Conservation (phyloP, 2,888 invertebrate genomes). For the Drosophila borborema region DNA sequence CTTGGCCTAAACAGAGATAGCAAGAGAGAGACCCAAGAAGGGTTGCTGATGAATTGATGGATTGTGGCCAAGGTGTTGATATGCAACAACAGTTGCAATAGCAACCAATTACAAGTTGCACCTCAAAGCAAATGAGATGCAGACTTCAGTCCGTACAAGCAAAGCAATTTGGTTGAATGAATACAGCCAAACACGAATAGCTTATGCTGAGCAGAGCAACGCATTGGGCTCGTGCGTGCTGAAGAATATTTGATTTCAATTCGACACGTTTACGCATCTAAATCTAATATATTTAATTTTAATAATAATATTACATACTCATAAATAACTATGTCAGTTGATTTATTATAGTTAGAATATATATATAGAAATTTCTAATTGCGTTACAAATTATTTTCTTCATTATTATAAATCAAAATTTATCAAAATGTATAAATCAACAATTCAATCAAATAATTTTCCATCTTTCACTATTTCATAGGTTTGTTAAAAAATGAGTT, state of each 20-base stretch:
- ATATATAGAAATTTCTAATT: too few relatives aligned
- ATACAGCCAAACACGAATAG: neutral
- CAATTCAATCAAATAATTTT: too few relatives aligned
- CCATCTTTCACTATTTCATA: too few relatives aligned
- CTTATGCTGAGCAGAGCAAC: neutral
- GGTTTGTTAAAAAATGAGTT: too few relatives aligned
- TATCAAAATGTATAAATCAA: too few relatives aligned
- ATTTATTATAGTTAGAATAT: too few relatives aligned
- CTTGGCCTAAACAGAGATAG: conserved; percentile 6
- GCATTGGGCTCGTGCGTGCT: conserved; percentile 1
- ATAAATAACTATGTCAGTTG: neutral
- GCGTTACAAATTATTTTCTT: too few relatives aligned
- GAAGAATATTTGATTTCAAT: neutral
- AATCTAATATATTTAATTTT: neutral
- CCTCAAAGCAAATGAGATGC: conserved; percentile 6
- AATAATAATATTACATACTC: neutral
- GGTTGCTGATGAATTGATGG: conserved; percentile 44
- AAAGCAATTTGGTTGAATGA: neutral
- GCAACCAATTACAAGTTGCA: conserved; percentile 40
- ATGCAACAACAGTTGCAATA: conserved; percentile 48
- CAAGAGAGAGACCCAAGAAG: neutral
- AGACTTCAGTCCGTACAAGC: neutral
- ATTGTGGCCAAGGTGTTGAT: conserved; percentile 68
- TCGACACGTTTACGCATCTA: neutral
- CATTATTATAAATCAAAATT: too few relatives aligned